Evolutionary conservation across 2,113 vertebrate species (phyloP).

Genomic region (Anseranas semipalmata): DNA sequence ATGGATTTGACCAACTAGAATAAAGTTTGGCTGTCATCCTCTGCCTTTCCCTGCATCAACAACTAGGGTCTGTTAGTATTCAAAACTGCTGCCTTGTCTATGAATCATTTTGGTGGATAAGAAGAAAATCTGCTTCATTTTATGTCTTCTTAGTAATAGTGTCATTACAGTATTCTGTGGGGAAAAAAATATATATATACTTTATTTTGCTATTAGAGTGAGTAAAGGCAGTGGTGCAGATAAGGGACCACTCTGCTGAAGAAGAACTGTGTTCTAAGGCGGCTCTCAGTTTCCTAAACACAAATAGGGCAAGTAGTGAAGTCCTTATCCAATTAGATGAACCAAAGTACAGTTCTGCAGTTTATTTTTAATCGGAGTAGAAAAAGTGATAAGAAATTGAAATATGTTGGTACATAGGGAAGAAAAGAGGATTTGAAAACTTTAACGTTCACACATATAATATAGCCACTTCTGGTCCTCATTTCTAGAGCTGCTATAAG

Average conservation of each 20-base stretch:
- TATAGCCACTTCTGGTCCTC: background rate
- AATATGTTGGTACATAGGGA: background rate
- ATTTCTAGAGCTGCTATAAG: background rate
- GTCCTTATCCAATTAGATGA: background rate
- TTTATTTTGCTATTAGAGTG: background rate
- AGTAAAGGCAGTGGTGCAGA: background rate
- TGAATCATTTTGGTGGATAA: background rate
- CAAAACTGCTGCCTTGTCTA: background rate
- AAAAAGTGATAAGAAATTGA: background rate
- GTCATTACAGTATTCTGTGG: background rate
- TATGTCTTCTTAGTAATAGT: background rate
- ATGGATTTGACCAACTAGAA: background rate
- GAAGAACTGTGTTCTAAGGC: background rate
- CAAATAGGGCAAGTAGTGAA: background rate
- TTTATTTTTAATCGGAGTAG: background rate
- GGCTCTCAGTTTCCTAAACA: background rate
- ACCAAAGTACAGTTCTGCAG: background rate
- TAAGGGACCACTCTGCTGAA: background rate
- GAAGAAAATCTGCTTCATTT: background rate
- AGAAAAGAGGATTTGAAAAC: background rate
- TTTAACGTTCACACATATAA: rapidly evolving
- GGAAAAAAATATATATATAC: background rate
- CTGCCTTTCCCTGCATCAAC: background rate
- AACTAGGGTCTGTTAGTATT: background rate
- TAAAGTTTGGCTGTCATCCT: background rate